Evolutionary conservation across 2,797 vertebrate genomes (phyloP).

Genomic region (Spea hammondii): DNA sequence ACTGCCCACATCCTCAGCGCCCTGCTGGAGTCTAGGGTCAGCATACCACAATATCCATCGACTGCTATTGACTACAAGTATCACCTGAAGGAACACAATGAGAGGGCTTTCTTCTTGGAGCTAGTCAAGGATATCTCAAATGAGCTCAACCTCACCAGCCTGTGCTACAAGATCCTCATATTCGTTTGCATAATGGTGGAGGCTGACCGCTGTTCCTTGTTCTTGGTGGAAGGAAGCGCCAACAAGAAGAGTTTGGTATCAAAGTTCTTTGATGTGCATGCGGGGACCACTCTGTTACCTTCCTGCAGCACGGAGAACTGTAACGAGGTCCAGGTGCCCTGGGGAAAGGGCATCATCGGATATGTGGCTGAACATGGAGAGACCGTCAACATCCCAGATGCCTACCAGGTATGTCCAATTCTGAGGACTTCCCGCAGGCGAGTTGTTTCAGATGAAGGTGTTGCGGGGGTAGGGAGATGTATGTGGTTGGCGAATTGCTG

Average conservation of each 20-base stretch:
- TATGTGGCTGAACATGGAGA: constrained; percentile 96
- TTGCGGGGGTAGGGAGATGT: neutral
- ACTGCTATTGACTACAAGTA: constrained; percentile 95
- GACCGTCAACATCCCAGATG: constrained; percentile 95
- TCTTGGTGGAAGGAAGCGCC: constrained; percentile 86
- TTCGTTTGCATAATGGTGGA: constrained; percentile 98
- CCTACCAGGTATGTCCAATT: constrained; percentile 85
- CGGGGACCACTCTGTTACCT: constrained; percentile 89
- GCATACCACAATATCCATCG: constrained; percentile 93
- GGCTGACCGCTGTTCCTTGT: constrained; percentile 91
- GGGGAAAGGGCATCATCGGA: constrained; percentile 98
- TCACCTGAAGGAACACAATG: constrained; percentile 90
- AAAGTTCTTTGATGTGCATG: constrained; percentile 97
- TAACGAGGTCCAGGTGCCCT: constrained; percentile 94
- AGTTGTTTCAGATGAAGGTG: neutral
- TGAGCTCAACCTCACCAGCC: constrained; percentile 91
- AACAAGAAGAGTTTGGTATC: constrained; percentile 95
- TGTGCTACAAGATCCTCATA: constrained; percentile 96
- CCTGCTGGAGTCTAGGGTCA: constrained; percentile 93
- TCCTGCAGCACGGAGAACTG: constrained; percentile 81
- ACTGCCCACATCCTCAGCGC: constrained; percentile 95
- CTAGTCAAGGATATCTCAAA: constrained; percentile 98
- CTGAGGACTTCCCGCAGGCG: neutral
- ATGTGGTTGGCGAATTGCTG: neutral
- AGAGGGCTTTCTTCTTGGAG: constrained; percentile 94